Evolutionary conservation across 2,113 vertebrate genomes (phyloP).

Genomic region (Dissostichus mawsoni): DNA sequence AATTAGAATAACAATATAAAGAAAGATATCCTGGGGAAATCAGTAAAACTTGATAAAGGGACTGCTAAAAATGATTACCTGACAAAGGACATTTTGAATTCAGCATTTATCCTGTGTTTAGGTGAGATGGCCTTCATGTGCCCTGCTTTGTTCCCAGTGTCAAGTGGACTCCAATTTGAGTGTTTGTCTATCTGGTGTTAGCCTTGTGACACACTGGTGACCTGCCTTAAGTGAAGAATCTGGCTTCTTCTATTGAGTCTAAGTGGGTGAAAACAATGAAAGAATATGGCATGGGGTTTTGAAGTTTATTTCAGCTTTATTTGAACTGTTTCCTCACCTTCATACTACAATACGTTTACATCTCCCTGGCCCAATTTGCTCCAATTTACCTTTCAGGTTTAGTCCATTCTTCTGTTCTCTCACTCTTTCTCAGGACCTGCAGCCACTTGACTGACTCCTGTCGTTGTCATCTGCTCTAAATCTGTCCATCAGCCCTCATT

Average conservation of each 20-base stretch:
- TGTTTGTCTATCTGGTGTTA: conserved; percentile 5
- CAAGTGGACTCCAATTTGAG: conserved; percentile 11
- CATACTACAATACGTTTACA: too few species aligned
- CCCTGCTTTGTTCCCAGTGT: neutral
- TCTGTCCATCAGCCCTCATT: conserved; percentile 24
- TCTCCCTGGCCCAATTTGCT: neutral
- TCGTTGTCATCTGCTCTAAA: conserved; percentile 33
- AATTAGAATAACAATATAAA: neutral
- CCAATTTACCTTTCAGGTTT: neutral
- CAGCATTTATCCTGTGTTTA: neutral
- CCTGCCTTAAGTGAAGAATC: conserved; percentile 1
- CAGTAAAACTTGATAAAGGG: neutral
- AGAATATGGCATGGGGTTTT: neutral
- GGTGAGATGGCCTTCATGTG: neutral
- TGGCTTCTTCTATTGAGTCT: neutral
- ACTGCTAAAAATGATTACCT: neutral
- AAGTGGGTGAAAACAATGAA: neutral
- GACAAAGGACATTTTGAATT: neutral
- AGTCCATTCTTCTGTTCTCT: neutral
- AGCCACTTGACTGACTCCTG: conserved; percentile 18
- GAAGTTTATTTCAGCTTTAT: neutral
- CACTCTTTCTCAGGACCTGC: conserved; percentile 9
- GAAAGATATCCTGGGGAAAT: neutral
- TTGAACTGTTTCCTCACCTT: too few species aligned
- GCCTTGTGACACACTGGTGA: conserved; percentile 38